Percentiles rank a stretch among this genome's conserved stretches.
Conservation (phyloP, 2,113 vertebrate species). For the Bubo bubo region DNA sequence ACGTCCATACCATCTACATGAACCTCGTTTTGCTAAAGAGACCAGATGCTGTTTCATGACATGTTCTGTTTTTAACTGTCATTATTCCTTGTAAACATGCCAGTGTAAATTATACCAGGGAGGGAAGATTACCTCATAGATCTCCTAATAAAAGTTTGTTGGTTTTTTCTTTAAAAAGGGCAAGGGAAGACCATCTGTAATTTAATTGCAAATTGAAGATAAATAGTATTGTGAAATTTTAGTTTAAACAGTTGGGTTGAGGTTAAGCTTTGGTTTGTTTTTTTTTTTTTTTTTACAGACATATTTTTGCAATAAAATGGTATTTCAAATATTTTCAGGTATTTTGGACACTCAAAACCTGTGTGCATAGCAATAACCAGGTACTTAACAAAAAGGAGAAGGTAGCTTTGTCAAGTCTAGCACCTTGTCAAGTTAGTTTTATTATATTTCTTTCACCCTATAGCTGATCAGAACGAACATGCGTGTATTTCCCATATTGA, state of each 20-base stretch:
- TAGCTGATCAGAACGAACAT: background rate
- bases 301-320: background rate
- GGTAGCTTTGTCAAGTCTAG: background rate
- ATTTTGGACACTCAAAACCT: background rate
- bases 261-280: background rate
- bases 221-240: background rate
- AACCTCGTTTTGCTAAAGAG: background rate
- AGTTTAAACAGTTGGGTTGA: background rate
- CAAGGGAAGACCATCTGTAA: background rate
- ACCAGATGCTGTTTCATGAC: background rate
- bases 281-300: background rate
- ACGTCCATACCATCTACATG: fast-evolving
- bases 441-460: background rate
- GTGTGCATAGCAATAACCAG: background rate
- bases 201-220: background rate
- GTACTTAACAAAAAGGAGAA: background rate
- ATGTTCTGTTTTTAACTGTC: background rate
- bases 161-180: background rate
- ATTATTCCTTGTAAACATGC: background rate
- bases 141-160: background rate
- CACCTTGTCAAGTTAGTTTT: background rate
- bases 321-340: background rate
- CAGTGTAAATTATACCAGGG: background rate
- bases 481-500: fast-evolving
- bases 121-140: background rate